Conservation (phyloP, 1,140 invertebrate species). For the Araneus ventricosus region DNA sequence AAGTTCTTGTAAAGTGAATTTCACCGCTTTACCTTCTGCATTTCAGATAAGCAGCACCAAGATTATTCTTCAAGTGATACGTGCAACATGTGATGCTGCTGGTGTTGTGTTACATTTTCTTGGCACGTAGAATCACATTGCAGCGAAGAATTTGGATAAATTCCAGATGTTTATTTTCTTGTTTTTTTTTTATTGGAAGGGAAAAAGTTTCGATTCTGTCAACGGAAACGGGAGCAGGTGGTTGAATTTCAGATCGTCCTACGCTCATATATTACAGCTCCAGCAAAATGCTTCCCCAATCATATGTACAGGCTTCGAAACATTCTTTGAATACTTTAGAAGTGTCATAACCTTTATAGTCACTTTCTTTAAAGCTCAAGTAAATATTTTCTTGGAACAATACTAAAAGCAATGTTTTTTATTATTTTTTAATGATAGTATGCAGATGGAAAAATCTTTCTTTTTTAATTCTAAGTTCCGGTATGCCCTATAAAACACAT, state of each 20-base stretch:
- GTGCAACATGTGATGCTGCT: constrained; percentile 13
- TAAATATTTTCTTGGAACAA: too few relatives aligned
- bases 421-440: too few relatives aligned
- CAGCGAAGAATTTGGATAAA: constrained; percentile 3
- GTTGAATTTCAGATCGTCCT: not conserved
- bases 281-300: not conserved
- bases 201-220: not conserved
- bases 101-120: constrained; percentile 1
- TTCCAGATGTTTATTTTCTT: not conserved
- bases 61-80: not conserved
- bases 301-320: not conserved
- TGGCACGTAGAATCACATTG: not conserved
- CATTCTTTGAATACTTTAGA: not conserved
- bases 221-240: constrained; percentile 7
- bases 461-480: too few relatives aligned
- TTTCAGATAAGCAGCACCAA: not conserved
- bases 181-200: not conserved
- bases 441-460: too few relatives aligned
- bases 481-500: too few relatives aligned
- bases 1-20: not conserved
- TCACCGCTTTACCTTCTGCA: not conserved
- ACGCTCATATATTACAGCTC: not conserved
- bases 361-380: not conserved
- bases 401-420: too few relatives aligned
- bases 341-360: not conserved